phyloP scores from a whole-genome alignment of 2,888 invertebrate species.

The Strigamia maritima region DNA sequence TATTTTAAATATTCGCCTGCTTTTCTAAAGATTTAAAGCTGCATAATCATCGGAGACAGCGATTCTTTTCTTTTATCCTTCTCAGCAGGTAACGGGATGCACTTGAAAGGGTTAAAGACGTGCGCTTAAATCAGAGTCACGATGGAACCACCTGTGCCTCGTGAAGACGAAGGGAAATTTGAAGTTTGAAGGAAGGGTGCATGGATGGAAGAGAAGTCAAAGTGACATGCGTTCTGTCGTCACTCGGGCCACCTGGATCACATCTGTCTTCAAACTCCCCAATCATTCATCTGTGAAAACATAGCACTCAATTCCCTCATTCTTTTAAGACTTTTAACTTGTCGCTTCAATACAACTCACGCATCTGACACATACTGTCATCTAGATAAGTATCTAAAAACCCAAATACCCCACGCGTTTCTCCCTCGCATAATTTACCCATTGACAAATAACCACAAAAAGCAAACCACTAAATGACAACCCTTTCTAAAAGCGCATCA shows the following conservation, averaged over 20 bases:
- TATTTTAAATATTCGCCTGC: not conserved
- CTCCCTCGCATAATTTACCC: not conserved
- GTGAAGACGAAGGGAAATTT: not conserved
- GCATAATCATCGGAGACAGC: not conserved
- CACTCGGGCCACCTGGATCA: constrained; percentile 15
- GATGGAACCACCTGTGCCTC: not conserved
- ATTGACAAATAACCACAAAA: constrained; percentile 1
- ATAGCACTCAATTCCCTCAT: constrained; percentile 1
- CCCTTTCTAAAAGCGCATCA: not conserved
- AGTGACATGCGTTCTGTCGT: constrained; percentile 10
- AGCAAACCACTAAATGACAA: not conserved
- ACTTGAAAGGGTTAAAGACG: constrained; percentile 15
- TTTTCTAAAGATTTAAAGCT: not conserved
- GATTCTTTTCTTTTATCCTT: not conserved
- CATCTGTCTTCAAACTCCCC: not conserved
- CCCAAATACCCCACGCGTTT: not conserved
- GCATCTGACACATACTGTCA: constrained; percentile 2
- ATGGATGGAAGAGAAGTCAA: not conserved
- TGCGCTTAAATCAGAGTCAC: constrained; percentile 10
- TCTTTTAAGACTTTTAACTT: constrained; percentile 10
- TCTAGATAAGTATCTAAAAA: not conserved
- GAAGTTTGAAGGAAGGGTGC: not conserved
- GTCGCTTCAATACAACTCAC: not conserved
- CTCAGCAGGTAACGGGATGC: constrained; percentile 10
- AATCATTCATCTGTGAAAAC: constrained; percentile 15